A percentile compares a stretch with the other conserved stretches of the same genome.
Evolutionary conservation across 2,797 vertebrate genomes (phyloP).

Genomic region (Mico argentatus): DNA sequence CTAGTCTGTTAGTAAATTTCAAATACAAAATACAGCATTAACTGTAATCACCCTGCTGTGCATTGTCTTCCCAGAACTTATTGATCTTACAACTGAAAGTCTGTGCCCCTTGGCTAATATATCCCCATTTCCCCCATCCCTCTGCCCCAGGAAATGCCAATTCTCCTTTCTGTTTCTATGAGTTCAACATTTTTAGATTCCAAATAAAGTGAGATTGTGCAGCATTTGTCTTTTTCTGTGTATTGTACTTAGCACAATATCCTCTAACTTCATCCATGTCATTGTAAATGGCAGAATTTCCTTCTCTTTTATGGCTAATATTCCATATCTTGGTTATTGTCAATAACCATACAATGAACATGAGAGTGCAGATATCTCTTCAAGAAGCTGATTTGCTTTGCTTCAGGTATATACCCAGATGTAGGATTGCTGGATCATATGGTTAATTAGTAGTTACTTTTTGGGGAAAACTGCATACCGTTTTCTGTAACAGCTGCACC

Average conservation of each 20-base stretch:
- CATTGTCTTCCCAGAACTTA: background rate
- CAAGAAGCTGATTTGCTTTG: background rate
- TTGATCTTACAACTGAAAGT: background rate
- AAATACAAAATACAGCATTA: background rate
- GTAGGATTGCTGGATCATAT: background rate
- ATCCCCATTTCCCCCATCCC: too few species aligned
- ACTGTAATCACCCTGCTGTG: background rate
- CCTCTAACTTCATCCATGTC: background rate
- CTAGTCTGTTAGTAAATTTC: background rate
- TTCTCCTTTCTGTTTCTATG: too few species aligned
- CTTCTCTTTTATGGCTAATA: background rate
- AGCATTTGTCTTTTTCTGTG: too few species aligned
- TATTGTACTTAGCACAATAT: too few species aligned
- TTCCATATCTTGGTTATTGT: background rate
- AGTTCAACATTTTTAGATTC: too few species aligned
- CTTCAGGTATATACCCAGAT: background rate
- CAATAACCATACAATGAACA: background rate
- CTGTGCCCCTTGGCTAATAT: too few species aligned
- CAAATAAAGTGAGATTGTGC: too few species aligned
- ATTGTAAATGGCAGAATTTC: background rate
- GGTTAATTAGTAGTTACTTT: background rate
- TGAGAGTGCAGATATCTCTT: too few species aligned
- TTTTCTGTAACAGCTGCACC: background rate
- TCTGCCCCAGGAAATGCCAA: too few species aligned
- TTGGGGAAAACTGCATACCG: background rate